Conservation (phyloP, 2,797 vertebrate genomes). For the Hydrocynus forskahlii region DNA sequence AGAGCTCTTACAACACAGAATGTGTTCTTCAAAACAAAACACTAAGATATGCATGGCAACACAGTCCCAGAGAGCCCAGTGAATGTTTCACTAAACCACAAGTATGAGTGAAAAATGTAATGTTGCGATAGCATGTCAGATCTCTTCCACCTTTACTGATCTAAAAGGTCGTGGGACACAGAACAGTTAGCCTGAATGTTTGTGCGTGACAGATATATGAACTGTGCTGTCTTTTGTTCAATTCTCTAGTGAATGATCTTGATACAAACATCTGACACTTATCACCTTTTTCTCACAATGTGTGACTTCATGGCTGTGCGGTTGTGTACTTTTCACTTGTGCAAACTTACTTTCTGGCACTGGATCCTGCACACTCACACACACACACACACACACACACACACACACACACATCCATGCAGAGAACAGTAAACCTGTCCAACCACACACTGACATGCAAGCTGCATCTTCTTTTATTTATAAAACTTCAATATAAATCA, state of each 20-base stretch:
- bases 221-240: conserved; percentile 7
- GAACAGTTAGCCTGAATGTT: conserved; percentile 1
- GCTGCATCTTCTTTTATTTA: conserved; percentile 15
- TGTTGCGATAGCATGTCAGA: conserved; percentile 7
- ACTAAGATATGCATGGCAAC: background rate
- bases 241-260: background rate
- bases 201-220: conserved; percentile 16
- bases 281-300: conserved; percentile 22
- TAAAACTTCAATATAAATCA: background rate
- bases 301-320: conserved; percentile 10
- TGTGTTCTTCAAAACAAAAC: background rate
- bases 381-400: conserved; percentile 41
- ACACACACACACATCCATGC: conserved; percentile 13
- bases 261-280: conserved; percentile 10
- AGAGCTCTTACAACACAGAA: background rate
- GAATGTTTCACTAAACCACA: conserved; percentile 8
- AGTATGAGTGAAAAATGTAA: conserved; percentile 2
- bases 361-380: conserved; percentile 39
- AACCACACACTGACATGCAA: conserved; percentile 44
- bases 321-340: conserved; percentile 21
- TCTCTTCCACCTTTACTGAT: background rate
- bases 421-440: conserved; percentile 61
- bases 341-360: conserved; percentile 5
- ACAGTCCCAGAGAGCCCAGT: background rate
- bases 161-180: background rate